A percentile compares a stretch with the other conserved stretches of the same genome.
phyloP scores from a whole-genome alignment of 2,113 vertebrate species.

The Orthonyx spaldingii region DNA sequence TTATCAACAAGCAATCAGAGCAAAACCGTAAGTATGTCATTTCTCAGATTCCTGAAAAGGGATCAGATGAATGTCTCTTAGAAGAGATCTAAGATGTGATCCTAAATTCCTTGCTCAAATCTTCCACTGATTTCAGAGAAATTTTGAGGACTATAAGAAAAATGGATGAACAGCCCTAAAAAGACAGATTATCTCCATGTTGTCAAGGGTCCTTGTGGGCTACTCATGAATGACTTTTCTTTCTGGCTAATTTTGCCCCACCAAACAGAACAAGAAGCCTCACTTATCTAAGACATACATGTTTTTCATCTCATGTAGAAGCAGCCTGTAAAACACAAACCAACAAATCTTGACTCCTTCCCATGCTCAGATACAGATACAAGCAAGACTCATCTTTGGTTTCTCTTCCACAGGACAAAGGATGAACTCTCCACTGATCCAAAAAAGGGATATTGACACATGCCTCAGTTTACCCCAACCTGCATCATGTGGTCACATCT shows the following conservation, averaged over 20 bases:
- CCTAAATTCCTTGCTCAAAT: neutral
- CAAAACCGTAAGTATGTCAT: accelerated
- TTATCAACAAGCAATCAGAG: neutral
- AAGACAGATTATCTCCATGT: neutral
- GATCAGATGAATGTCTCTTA: neutral
- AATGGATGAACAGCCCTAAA: neutral
- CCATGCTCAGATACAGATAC: neutral
- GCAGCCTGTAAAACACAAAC: neutral
- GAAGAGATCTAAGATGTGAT: neutral
- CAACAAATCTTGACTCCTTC: neutral
- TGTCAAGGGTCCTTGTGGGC: neutral
- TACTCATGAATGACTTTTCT: neutral
- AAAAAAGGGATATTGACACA: neutral
- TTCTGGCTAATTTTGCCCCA: neutral
- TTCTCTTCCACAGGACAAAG: neutral
- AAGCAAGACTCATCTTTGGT: neutral
- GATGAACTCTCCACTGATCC: neutral
- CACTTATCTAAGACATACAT: neutral
- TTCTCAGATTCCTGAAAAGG: neutral
- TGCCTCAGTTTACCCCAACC: neutral
- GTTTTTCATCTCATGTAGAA: neutral
- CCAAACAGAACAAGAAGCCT: neutral
- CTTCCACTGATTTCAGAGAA: neutral
- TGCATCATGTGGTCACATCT: neutral
- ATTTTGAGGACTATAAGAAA: neutral